phyloP scores from a whole-genome alignment of 2,888 invertebrate species.

The Hyles lineata region DNA sequence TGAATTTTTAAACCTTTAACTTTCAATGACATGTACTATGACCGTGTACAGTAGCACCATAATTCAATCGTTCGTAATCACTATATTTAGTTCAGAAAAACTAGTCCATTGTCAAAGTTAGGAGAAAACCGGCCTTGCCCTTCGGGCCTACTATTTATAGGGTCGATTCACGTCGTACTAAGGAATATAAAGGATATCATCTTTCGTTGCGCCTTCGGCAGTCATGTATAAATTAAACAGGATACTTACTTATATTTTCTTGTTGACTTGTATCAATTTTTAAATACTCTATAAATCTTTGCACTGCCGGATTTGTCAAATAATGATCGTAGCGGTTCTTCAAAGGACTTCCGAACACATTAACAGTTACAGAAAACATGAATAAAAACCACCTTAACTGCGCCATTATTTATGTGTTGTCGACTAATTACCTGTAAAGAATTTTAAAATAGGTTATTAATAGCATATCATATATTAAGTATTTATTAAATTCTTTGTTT shows the following conservation, averaged over 20 bases:
- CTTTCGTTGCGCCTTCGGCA: too few relatives aligned
- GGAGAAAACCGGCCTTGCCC: too few relatives aligned
- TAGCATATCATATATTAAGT: not conserved
- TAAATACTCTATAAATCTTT: slow-evolving; percentile 59
- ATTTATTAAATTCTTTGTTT: not conserved
- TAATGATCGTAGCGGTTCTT: slow-evolving; percentile 41
- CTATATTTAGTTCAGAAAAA: too few relatives aligned
- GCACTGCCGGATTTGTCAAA: slow-evolving; percentile 52
- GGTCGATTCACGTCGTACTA: too few relatives aligned
- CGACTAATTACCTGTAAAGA: not conserved
- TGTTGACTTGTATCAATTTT: slow-evolving; percentile 62
- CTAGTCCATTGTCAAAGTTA: too few relatives aligned
- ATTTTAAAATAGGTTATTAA: not conserved
- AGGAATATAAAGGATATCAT: too few relatives aligned
- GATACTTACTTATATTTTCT: slow-evolving; percentile 56
- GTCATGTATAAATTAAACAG: not conserved
- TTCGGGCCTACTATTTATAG: too few relatives aligned
- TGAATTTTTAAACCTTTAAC: too few relatives aligned
- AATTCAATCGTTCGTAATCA: too few relatives aligned
- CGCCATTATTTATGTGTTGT: not conserved
- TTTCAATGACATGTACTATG: too few relatives aligned
- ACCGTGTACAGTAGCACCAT: too few relatives aligned
- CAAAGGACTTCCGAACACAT: slow-evolving; percentile 31
- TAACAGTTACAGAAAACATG: not conserved
- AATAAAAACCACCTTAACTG: not conserved